Percentiles rank a stretch among this genome's conserved stretches.
Conservation (phyloP, 2,797 vertebrate genomes). For the Manis pentadactyla region DNA sequence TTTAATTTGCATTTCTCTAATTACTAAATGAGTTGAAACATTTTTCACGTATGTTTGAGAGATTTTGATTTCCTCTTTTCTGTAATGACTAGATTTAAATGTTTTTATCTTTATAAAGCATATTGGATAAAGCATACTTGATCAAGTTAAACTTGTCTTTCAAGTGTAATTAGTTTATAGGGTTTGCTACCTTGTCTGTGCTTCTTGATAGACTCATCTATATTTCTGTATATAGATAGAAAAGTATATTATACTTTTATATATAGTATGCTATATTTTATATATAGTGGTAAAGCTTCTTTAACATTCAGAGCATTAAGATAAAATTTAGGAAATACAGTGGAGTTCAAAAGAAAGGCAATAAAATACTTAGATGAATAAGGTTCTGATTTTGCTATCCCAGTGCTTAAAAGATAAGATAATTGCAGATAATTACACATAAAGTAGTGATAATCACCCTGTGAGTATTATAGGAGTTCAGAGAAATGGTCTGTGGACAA, state of each 20-base stretch:
- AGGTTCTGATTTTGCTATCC: background rate
- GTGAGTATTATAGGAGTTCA: background rate
- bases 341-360: background rate
- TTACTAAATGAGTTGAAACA: background rate
- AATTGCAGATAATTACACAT: background rate
- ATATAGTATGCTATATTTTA: no score
- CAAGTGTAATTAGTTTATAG: background rate
- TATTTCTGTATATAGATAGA: background rate
- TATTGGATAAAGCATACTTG: background rate
- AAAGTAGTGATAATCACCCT: background rate
- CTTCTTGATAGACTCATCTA: background rate
- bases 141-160: slow-evolving; percentile 4
- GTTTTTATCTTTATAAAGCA: background rate
- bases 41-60: background rate
- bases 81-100: background rate
- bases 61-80: background rate
- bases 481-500: background rate
- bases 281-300: background rate
- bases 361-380: background rate
- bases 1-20: background rate
- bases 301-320: background rate
- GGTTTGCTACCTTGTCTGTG: background rate
- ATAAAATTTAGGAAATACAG: background rate
- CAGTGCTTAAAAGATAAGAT: background rate
- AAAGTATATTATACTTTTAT: no score